Conservation (phyloP, 2,113 vertebrate species). For the Lipotes vexillifer region DNA sequence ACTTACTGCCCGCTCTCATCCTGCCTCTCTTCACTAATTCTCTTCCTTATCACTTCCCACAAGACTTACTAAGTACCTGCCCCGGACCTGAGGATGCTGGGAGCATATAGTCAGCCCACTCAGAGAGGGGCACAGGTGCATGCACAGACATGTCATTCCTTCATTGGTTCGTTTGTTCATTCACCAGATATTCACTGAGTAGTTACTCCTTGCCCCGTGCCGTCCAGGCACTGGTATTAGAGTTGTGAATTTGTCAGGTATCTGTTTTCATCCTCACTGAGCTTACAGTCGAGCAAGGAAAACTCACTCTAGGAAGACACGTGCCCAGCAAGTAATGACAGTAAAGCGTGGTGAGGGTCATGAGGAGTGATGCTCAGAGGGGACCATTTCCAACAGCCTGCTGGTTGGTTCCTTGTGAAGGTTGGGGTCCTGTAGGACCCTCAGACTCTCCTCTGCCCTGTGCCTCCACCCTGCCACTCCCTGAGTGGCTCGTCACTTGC, state of each 20-base stretch:
- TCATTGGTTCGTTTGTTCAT: not conserved
- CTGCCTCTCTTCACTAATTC: not conserved
- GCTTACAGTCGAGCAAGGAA: not conserved
- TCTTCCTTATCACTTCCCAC: not conserved
- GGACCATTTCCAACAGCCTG: not conserved
- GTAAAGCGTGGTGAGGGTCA: accelerated
- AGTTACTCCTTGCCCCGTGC: not conserved
- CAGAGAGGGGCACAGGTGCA: too few species aligned
- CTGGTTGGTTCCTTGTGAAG: not conserved
- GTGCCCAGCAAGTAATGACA: not conserved
- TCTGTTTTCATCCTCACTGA: not conserved
- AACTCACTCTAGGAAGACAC: not conserved
- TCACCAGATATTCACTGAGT: not conserved
- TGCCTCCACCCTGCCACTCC: not conserved
- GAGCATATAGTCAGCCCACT: not conserved
- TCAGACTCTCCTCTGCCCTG: not conserved
- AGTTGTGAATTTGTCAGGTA: not conserved
- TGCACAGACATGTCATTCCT: accelerated
- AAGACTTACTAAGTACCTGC: not conserved
- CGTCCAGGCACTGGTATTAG: not conserved
- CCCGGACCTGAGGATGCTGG: not conserved
- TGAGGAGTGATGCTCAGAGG: accelerated
- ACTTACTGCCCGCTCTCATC: not conserved
- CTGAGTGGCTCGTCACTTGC: not conserved
- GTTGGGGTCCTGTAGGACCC: not conserved